Evolutionary conservation across 1,140 invertebrate species (phyloP).

Genomic region (Diabrotica undecimpunctata): DNA sequence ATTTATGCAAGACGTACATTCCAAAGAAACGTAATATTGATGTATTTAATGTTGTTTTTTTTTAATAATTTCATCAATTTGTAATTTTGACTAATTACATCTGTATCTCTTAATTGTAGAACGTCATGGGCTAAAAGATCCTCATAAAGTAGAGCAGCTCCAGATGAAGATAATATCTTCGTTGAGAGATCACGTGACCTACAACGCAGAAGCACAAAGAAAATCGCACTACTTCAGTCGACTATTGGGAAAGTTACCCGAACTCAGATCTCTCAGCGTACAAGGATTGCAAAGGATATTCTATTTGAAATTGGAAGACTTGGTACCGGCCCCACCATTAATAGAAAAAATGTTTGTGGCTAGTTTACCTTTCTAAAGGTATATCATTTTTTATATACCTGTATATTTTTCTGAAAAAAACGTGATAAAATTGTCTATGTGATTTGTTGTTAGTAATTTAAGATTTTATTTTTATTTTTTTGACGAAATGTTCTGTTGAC

Average conservation of each 20-base stretch:
- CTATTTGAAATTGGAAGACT: conserved; percentile 88
- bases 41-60: no score
- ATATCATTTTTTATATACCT: conserved; percentile 6
- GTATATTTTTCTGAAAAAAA: neutral
- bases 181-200: conserved; percentile 89
- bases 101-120: conserved; percentile 56
- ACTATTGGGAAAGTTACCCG: conserved; percentile 84
- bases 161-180: conserved; percentile 95
- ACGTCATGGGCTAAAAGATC: conserved; percentile 87
- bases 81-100: no score
- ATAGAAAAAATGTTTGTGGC: conserved; percentile 94
- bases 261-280: conserved; percentile 84
- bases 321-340: conserved; percentile 84
- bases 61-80: no score
- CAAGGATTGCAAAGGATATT: conserved; percentile 92
- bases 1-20: no score
- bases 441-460: conserved; percentile 1
- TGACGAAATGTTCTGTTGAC: no score
- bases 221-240: conserved; percentile 89
- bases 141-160: conserved; percentile 85
- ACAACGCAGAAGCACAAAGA: conserved; percentile 83
- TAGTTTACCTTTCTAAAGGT: conserved; percentile 78
- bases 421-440: conserved; percentile 2
- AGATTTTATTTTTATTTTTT: neutral
- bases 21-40: no score